A percentile compares a stretch with the other conserved stretches of the same genome.
These are phyloP conservation scores for Psilopogon haemacephalus DNA, from an alignment of 2,113 vertebrate genomes.

Conservation along the genomic window DNA sequence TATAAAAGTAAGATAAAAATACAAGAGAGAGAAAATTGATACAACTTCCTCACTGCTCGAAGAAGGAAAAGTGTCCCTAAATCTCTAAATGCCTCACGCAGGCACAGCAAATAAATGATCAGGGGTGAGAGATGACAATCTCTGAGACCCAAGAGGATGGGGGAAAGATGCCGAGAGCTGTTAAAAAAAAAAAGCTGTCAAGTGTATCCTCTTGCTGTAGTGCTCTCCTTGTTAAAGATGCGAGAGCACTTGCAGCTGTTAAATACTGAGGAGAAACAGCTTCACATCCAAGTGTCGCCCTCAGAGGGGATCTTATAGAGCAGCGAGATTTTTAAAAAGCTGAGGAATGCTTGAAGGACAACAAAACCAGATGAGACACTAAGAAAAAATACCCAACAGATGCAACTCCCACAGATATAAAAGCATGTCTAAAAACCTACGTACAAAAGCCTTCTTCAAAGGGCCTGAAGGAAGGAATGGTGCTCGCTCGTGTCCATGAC, in stretches of 20 bases:
- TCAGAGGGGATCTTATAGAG: background rate
- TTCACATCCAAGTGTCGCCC: background rate
- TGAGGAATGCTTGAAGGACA: background rate
- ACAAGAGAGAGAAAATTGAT: background rate
- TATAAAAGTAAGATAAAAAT: background rate
- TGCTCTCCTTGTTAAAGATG: background rate
- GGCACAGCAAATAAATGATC: background rate
- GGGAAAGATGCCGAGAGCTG: background rate
- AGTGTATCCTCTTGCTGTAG: slow-evolving; percentile 3
- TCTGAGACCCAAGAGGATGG: background rate
- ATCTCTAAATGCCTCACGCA: background rate
- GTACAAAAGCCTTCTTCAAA: background rate
- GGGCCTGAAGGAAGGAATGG: background rate
- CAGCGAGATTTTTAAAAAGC: background rate
- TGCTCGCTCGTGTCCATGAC: background rate
- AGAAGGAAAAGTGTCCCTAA: background rate
- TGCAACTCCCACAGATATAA: background rate
- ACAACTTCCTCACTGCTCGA: background rate
- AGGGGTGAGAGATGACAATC: slow-evolving; percentile 25
- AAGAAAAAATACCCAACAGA: background rate
- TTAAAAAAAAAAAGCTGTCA: background rate
- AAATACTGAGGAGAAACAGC: background rate
- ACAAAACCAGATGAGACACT: background rate
- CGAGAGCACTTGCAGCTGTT: slow-evolving; percentile 39
- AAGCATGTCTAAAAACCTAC: background rate